Conservation (phyloP, 2,888 invertebrate species). For the Matsumyia berberina region DNA sequence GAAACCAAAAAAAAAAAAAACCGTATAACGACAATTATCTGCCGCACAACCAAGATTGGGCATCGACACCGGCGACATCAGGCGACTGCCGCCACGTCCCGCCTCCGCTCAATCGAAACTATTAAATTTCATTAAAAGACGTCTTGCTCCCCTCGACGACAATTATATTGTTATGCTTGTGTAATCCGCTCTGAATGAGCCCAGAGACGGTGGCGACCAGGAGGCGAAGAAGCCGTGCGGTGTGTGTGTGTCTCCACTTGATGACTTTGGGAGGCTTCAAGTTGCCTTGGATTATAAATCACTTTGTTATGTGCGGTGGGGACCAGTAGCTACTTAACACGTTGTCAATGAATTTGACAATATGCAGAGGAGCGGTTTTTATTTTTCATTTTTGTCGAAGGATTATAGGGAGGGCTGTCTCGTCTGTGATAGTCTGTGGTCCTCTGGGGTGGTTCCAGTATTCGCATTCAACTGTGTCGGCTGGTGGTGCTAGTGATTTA, state of each 20-base stretch:
- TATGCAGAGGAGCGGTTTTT: slow-evolving; percentile 38
- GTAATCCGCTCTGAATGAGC: slow-evolving; percentile 60
- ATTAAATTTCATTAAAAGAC: slow-evolving; percentile 42
- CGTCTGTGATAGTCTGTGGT: slow-evolving; percentile 18
- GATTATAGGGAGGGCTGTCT: background rate
- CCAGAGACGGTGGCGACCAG: slow-evolving; percentile 6
- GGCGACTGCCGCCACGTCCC: background rate
- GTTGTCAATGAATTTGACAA: slow-evolving; percentile 68
- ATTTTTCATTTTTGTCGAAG: background rate
- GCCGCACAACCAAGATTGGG: background rate
- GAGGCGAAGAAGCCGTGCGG: slow-evolving; percentile 11
- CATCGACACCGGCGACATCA: background rate
- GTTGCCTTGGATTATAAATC: slow-evolving; percentile 64
- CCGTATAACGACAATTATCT: slow-evolving; percentile 9
- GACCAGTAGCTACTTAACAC: slow-evolving; percentile 63
- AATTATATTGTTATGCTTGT: slow-evolving; percentile 63
- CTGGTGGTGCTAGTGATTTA: slow-evolving; percentile 40
- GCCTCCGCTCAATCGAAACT: slow-evolving; percentile 34
- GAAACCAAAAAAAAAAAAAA: slow-evolving; percentile 17
- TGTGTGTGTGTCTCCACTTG: slow-evolving; percentile 8
- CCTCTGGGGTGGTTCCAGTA: slow-evolving; percentile 6
- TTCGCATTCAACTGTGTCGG: slow-evolving; percentile 19
- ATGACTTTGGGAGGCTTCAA: slow-evolving; percentile 42
- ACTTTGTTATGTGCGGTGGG: slow-evolving; percentile 44
- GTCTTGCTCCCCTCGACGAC: slow-evolving; percentile 2